phyloP scores from a whole-genome alignment of 35 echinoderm and acorn worm genomes.

The Patiria miniata region DNA sequence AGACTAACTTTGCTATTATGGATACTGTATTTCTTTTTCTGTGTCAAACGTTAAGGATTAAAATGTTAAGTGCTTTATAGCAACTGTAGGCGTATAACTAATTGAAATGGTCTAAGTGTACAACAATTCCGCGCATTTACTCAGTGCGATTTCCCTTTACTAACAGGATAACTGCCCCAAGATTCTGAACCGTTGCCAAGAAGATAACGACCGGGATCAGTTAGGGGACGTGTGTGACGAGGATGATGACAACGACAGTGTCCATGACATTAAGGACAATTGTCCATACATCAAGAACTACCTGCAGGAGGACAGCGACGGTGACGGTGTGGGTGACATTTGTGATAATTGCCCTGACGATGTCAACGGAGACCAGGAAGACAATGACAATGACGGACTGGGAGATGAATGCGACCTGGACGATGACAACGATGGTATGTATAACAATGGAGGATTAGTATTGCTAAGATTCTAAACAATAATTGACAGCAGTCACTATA shows the following conservation, averaged over 20 bases:
- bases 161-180: constrained; percentile 6
- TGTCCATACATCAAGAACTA: not conserved
- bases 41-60: too few species aligned
- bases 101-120: too few species aligned
- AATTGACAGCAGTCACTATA: too few species aligned
- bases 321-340: not conserved
- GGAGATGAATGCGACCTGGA: constrained; percentile 16
- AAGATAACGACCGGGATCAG: constrained; percentile 8
- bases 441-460: not conserved
- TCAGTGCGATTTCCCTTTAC: too few species aligned
- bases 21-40: too few species aligned
- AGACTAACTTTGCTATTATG: too few species aligned
- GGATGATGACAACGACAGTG: constrained; percentile 26
- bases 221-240: constrained; percentile 9
- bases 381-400: not conserved
- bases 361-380: not conserved
- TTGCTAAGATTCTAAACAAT: too few species aligned
- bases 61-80: too few species aligned
- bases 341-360: not conserved
- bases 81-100: too few species aligned
- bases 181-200: constrained; percentile 13
- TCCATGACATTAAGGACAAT: not conserved
- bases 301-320: constrained; percentile 4
- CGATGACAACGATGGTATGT: constrained; percentile 29
- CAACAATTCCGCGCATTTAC: too few species aligned